Percentiles rank a stretch among this genome's conserved stretches.
Conservation (phyloP, 2,113 vertebrate genomes). For the Mixornis gularis region DNA sequence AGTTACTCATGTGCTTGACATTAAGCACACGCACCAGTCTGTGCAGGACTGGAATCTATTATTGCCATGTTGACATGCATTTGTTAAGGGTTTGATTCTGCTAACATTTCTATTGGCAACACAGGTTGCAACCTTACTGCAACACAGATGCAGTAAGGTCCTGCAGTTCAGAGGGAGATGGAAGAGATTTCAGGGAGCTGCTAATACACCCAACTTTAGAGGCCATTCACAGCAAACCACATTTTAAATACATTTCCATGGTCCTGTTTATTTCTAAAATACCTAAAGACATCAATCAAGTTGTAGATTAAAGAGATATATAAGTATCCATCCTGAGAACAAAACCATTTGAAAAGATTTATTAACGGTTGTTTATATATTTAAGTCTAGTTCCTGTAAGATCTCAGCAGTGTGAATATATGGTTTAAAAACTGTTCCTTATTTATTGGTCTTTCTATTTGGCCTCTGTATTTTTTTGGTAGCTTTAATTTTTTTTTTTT, state of each 20-base stretch:
- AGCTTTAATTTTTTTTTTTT: background rate
- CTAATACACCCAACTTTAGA: background rate
- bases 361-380: background rate
- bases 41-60: constrained; percentile 50
- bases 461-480: background rate
- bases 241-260: constrained; percentile 40
- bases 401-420: background rate
- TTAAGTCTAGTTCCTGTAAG: background rate
- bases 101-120: constrained; percentile 20
- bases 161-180: background rate
- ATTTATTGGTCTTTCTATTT: background rate
- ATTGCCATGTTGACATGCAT: constrained; percentile 51
- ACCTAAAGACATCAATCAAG: constrained; percentile 18
- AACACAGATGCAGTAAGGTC: background rate
- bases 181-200: constrained; percentile 8
- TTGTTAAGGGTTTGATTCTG: constrained; percentile 47
- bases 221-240: background rate
- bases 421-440: background rate
- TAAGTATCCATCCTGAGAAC: background rate
- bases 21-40: constrained; percentile 10
- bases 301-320: constrained; percentile 13
- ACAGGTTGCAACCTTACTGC: too few species aligned
- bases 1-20: constrained; percentile 64
- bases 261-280: constrained; percentile 36
- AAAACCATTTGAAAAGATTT: constrained; percentile 20